Evolutionary conservation across 2,797 vertebrate species (phyloP), one percentile per base, ranked within the genome.

Genomic region (Arctocebus calabarensis): DNA sequence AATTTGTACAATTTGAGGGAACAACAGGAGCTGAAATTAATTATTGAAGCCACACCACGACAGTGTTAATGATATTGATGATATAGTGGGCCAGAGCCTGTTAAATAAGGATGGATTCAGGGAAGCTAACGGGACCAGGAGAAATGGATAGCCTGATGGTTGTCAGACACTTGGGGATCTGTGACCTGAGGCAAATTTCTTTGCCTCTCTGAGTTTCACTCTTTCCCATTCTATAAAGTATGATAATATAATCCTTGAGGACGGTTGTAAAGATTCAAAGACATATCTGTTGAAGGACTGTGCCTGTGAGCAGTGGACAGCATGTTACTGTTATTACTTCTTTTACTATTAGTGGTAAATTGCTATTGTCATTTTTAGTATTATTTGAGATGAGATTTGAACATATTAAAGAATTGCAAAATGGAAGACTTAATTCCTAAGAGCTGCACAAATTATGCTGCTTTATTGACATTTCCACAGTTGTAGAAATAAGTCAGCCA

Each of bases 1-100:
- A 85, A 88, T 86, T 92, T 74, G 45, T 86, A 83, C 1, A 59
- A 85, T 64, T 61, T 61, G 84, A 68, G 85, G 34, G 82, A 84
- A 79, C 8, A 75, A 68, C 9, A 66, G 45, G 77, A 64, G 70
- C 16, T 43, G 78, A 95, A 85, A 68, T 85, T 34, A 78, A 64
- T 32, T 59, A 70, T 19, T 55, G 52, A 75, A 19, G 27, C 22
- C 66, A 77, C 48, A 52, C 48, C 48, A 52, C 5, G 14, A 52
- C 48, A 16, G 48, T 52, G 48, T 16, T 40, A 48, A 48, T n/a
- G 37, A 34, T n/a, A 17, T 79, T 77, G 73, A 73, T 85, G 11
- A 86, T 52, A 55, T 82, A 66, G 22, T 16, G 40, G 84, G 29
- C 5, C 5, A 7, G 6, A 71, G 27, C 59, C 64, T 45, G 68